Conservation (phyloP, 2,888 invertebrate genomes). For the Portevinia maculata region DNA sequence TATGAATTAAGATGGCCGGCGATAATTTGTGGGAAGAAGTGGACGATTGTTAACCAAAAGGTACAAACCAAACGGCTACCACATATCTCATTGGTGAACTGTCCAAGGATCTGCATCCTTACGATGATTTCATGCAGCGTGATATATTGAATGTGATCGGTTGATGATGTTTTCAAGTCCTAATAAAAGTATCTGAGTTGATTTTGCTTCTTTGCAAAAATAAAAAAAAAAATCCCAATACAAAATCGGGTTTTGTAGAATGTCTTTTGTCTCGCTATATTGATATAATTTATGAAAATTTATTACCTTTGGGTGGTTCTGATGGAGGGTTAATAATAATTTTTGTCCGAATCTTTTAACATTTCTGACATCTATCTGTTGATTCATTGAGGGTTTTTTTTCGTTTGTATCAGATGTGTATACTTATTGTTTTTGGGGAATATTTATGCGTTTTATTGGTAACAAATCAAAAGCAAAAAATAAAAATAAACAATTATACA, state of each 20-base stretch:
- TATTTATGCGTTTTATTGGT: conserved; percentile 46
- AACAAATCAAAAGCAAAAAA: conserved; percentile 51
- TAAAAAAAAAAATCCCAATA: conserved; percentile 16
- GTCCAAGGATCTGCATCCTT: conserved; percentile 39
- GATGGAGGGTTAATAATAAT: conserved; percentile 45
- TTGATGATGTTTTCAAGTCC: conserved; percentile 67
- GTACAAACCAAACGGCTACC: conserved; percentile 9
- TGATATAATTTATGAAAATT: conserved; percentile 66
- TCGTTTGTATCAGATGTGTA: not conserved
- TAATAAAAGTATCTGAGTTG: conserved; percentile 61
- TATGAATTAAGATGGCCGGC: conserved; percentile 65
- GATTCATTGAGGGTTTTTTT: conserved; percentile 37
- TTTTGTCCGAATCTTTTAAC: conserved; percentile 43
- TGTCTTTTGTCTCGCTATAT: conserved; percentile 40
- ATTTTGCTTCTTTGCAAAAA: conserved; percentile 32
- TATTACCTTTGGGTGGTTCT: conserved; percentile 62
- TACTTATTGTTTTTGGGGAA: conserved; percentile 8
- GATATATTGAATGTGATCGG: conserved; percentile 67
- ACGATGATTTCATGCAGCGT: conserved; percentile 71
- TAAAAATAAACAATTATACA: not conserved
- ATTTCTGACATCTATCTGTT: conserved; percentile 64
- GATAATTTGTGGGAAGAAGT: conserved; percentile 40
- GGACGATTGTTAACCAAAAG: conserved; percentile 30
- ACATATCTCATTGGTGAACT: conserved; percentile 27
- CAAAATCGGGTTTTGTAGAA: conserved; percentile 46